Conservation (phyloP, 2,888 invertebrate genomes). For the Tiphia femorata region DNA sequence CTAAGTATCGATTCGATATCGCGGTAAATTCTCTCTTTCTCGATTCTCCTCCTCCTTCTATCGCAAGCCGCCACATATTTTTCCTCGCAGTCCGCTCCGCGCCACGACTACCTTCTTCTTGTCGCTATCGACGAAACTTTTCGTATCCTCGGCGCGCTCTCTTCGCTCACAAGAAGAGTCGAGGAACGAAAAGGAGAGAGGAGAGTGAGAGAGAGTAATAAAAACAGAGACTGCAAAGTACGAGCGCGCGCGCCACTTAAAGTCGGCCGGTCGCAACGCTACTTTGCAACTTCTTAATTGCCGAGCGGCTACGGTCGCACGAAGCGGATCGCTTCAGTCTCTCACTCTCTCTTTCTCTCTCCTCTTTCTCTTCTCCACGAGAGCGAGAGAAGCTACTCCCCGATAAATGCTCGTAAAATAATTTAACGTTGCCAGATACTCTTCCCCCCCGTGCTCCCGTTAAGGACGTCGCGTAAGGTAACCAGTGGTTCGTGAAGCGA, state of each 20-base stretch:
- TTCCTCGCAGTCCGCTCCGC: background rate
- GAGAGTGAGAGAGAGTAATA: background rate
- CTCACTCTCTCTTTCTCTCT: too few species aligned
- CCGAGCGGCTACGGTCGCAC: background rate
- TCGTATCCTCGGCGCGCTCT: too few species aligned
- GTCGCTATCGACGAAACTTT: too few species aligned
- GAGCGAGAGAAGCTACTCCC: too few species aligned
- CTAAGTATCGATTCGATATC: too few species aligned
- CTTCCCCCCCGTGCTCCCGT: too few species aligned
- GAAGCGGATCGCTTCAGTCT: background rate
- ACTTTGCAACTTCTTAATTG: constrained; percentile 8
- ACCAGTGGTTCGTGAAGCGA: too few species aligned
- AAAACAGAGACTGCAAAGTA: too few species aligned
- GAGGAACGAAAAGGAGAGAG: background rate
- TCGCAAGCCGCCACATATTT: background rate
- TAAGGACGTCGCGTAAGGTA: too few species aligned
- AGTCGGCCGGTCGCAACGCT: constrained; percentile 17
- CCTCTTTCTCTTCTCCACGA: too few species aligned
- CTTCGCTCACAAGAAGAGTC: background rate
- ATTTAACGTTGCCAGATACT: constrained; percentile 17
- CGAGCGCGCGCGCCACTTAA: constrained; percentile 17
- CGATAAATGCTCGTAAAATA: constrained; percentile 32
- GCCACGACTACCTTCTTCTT: background rate
- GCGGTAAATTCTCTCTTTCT: too few species aligned
- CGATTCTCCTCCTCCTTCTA: too few species aligned